Conservation (phyloP, 2,888 invertebrate species). For the Unio pictorum region DNA sequence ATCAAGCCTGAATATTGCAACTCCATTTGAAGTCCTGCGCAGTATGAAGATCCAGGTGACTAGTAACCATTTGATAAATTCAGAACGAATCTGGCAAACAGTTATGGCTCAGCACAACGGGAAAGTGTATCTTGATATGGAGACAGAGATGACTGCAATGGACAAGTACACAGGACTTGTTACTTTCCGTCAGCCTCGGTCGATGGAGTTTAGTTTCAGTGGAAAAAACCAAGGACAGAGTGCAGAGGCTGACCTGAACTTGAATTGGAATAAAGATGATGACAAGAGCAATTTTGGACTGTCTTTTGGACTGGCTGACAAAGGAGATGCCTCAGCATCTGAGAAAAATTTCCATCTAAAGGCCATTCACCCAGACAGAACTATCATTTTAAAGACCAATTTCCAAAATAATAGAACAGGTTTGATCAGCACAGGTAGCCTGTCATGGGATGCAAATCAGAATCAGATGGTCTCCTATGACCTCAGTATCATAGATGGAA, state of each 20-base stretch:
- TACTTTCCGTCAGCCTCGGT: conserved; percentile 43
- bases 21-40: conserved; percentile 33
- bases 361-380: conserved; percentile 39
- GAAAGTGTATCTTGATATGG: conserved; percentile 39
- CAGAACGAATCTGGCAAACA: conserved; percentile 18
- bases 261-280: conserved; percentile 62
- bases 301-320: conserved; percentile 33
- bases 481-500: conserved; percentile 16
- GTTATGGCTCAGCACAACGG: conserved; percentile 35
- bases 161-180: conserved; percentile 26
- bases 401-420: conserved; percentile 27
- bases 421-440: conserved; percentile 28
- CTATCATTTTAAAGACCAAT: conserved; percentile 39
- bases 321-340: conserved; percentile 30
- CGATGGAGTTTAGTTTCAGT: conserved; percentile 41
- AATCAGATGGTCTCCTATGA: conserved; percentile 43
- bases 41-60: conserved; percentile 15
- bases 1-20: conserved; percentile 16
- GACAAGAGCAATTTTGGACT: conserved; percentile 41
- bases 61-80: conserved; percentile 15
- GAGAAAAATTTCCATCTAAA: conserved; percentile 40
- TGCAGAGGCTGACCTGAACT: conserved; percentile 38
- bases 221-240: conserved; percentile 40
- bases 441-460: conserved; percentile 49
- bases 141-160: conserved; percentile 20